phyloP scores from a whole-genome alignment of 2,113 vertebrate species.

The Muntiacus reevesi region DNA sequence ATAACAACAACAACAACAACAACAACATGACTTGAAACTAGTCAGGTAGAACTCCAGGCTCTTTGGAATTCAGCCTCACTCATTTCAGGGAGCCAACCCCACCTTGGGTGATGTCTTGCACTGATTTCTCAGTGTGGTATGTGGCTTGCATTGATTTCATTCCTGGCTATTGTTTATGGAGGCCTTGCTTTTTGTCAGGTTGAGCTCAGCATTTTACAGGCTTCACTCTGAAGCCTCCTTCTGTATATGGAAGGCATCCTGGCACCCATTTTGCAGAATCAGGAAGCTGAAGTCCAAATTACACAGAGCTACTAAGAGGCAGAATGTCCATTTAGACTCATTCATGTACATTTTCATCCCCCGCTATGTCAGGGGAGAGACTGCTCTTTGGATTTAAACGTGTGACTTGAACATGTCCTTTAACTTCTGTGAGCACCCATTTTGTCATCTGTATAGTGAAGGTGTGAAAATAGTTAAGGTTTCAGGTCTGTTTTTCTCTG shows the following conservation, averaged over 20 bases:
- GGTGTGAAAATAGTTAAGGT: conserved; percentile 6
- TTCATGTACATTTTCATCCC: neutral
- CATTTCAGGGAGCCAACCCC: neutral
- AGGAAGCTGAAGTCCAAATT: neutral
- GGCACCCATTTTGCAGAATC: neutral
- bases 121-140: neutral
- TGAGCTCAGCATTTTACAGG: neutral
- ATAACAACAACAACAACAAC: neutral
- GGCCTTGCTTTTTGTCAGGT: neutral
- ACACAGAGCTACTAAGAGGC: neutral
- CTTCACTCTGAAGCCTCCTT: neutral
- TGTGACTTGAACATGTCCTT: neutral
- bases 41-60: neutral
- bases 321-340: neutral
- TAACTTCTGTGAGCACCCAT: neutral
- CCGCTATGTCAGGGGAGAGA: neutral
- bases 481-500: neutral
- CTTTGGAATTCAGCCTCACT: neutral
- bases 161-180: neutral
- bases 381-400: neutral
- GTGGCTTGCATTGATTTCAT: neutral
- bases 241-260: neutral
- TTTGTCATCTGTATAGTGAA: neutral
- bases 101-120: neutral
- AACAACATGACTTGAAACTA: neutral